Evolutionary conservation across 2,113 vertebrate species (phyloP).

Genomic region (Pongo abelii): DNA sequence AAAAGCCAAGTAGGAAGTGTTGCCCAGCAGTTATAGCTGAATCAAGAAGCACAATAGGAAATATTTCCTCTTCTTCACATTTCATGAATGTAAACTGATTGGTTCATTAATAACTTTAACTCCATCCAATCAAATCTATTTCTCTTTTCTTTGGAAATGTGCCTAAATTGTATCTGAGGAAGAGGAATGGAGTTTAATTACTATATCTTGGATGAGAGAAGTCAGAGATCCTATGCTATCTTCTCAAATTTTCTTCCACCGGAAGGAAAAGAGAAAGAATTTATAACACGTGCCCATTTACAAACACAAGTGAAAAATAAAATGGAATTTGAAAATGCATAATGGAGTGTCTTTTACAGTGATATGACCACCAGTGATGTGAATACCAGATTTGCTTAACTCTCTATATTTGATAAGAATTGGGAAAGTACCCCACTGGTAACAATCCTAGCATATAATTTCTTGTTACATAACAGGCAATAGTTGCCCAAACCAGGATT

Average conservation of each 20-base stretch:
- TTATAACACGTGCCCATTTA: not conserved
- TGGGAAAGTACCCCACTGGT: not conserved
- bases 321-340: not conserved
- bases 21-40: accelerated
- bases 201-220: not conserved
- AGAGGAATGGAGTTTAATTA: conserved; percentile 22
- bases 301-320: not conserved
- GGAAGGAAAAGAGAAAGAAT: not conserved
- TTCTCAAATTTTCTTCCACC: not conserved
- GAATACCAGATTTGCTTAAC: not conserved
- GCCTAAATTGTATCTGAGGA: not conserved
- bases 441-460: not conserved
- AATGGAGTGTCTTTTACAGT: not conserved
- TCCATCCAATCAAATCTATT: not conserved
- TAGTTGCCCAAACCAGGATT: too few species aligned
- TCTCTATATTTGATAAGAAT: not conserved
- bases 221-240: not conserved
- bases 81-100: not conserved
- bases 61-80: not conserved
- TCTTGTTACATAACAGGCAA: not conserved
- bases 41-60: accelerated
- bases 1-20: accelerated
- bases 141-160: not conserved
- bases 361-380: not conserved
- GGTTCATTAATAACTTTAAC: not conserved